Base-by-base conservation (phyloP, 2,888 invertebrate genomes). In the Ophioninae sp. region DNA sequence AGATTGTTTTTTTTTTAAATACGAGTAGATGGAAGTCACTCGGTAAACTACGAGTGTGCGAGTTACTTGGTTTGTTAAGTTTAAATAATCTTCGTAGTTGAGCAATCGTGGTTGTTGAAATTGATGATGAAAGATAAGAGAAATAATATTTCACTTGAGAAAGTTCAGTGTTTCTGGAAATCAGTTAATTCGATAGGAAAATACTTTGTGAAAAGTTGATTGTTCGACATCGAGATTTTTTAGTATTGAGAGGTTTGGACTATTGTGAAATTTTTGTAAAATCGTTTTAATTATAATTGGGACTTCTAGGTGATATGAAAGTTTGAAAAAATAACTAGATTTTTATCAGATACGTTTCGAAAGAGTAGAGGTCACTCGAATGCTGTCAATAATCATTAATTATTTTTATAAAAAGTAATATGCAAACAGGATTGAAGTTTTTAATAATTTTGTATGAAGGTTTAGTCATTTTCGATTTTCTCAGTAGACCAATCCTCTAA, bases 21-120 rank as follows among this genome's bases (percentile, higher is more conserved):
- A 76, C 59, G 68, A 67, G 76, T 82, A 23, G 23, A 64, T 87
- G 67, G 44, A 67, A 76, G 59, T 85, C 44, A 64, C 81, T 79
- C 75, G 50, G 50, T 50, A 50, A 50, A 17, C 17, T 17, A 78
- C 59, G 68, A 67, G 79, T 62, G 78, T 79, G 72, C 79, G 20
- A 50, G 67, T 87, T 44, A 64, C 79, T 79, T 74, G 79, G 80
- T 82, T 17, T 64, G 70, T 70, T 84, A 67, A 23, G 61, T 64
- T 50, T 76, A 85, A 87, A 87, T 86, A 85, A 87, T 87, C 86
- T 88, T 89, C 83, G 80, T 87, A 79, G 70, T 79, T 84, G 84
- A 84, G 84, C 84, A 84, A 84, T 64, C 61, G 81, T 76, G 81
- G 30, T 41, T 81, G 44, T 78, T 69, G 64, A 73, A 78, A 30